Conservation (phyloP, 2,113 vertebrate genomes). For the Caretta caretta region DNA sequence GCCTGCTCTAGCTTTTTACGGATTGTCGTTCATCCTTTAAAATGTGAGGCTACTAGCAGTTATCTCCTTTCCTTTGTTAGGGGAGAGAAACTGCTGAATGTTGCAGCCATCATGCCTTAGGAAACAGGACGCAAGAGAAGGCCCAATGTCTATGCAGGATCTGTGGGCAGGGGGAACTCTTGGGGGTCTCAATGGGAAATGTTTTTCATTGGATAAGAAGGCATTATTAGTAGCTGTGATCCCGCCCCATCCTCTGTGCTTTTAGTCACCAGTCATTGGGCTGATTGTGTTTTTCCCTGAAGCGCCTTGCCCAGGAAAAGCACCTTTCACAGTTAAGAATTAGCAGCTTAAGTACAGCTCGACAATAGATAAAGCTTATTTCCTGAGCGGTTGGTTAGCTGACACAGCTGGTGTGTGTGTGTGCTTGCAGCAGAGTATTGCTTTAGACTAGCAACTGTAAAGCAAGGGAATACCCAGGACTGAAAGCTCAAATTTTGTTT, state of each 20-base stretch:
- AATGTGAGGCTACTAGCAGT: slow-evolving; percentile 33
- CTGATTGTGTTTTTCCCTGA: slow-evolving; percentile 55
- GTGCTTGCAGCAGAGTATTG: neutral
- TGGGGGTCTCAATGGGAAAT: slow-evolving; percentile 78
- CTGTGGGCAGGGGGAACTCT: slow-evolving; percentile 61
- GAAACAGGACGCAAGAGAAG: slow-evolving; percentile 68
- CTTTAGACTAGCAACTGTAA: slow-evolving; percentile 1
- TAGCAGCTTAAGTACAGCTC: slow-evolving; percentile 53
- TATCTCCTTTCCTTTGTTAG: slow-evolving; percentile 77
- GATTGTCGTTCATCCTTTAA: slow-evolving; percentile 54
- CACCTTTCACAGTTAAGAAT: slow-evolving; percentile 50
- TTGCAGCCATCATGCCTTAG: slow-evolving; percentile 67
- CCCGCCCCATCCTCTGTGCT: slow-evolving; percentile 66
- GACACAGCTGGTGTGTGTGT: neutral
- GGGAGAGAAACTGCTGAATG: slow-evolving; percentile 42
- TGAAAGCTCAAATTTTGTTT: neutral
- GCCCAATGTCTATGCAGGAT: slow-evolving; percentile 66
- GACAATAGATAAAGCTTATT: slow-evolving; percentile 55
- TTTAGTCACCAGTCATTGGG: slow-evolving; percentile 61
- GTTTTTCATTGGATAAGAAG: slow-evolving; percentile 77
- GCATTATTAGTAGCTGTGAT: slow-evolving; percentile 41
- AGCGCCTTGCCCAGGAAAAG: slow-evolving; percentile 41
- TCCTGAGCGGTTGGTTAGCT: slow-evolving; percentile 63
- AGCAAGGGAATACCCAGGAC: neutral
- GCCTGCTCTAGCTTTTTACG: neutral